These are phyloP conservation scores for Lytechinus variegatus DNA, from an alignment of 35 echinoderm and acorn worm genomes.

Conservation along the genomic window DNA sequence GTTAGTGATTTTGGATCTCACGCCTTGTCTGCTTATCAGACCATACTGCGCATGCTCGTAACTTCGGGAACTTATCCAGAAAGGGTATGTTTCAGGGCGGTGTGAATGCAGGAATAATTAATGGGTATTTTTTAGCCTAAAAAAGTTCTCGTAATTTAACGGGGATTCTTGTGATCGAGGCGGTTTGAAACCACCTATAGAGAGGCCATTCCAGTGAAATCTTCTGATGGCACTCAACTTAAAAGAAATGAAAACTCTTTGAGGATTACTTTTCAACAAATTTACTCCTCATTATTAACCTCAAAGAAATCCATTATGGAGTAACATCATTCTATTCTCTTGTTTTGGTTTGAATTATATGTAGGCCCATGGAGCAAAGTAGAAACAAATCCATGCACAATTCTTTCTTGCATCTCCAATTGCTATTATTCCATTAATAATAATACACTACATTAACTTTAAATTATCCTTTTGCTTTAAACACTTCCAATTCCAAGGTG, in stretches of 20 bases:
- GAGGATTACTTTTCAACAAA: not conserved
- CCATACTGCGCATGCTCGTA: too few species aligned
- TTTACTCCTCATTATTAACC: not conserved
- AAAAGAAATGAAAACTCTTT: not conserved
- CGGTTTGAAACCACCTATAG: too few species aligned
- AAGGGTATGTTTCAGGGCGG: too few species aligned
- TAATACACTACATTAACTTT: not conserved
- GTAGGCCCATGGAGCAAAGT: not conserved
- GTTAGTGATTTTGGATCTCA: too few species aligned
- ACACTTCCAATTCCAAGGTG: not conserved
- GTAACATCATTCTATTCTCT: not conserved
- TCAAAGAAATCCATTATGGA: not conserved
- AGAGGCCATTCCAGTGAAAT: not conserved
- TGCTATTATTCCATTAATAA: not conserved
- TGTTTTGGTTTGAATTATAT: not conserved
- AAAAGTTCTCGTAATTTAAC: too few species aligned
- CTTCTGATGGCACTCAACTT: not conserved
- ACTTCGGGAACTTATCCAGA: too few species aligned
- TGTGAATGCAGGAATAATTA: too few species aligned
- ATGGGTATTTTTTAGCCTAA: too few species aligned
- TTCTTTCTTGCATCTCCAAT: not conserved
- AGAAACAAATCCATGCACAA: not conserved
- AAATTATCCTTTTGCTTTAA: not conserved
- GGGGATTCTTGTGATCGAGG: too few species aligned
- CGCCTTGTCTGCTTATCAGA: too few species aligned